Evolutionary conservation across 1,140 invertebrate species (phyloP).

Genomic region (Brachionus rubens): DNA sequence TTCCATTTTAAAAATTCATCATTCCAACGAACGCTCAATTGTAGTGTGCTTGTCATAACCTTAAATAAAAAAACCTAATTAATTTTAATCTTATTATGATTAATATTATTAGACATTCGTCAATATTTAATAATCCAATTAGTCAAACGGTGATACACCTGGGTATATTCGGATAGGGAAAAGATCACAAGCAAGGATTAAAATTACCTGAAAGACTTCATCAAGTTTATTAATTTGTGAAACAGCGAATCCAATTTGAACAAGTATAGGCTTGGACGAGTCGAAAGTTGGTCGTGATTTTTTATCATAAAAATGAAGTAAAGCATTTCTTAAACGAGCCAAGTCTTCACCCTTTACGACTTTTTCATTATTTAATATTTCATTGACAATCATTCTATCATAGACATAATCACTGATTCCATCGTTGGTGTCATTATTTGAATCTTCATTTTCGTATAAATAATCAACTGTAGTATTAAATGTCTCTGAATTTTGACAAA

Average conservation of each 20-base stretch:
- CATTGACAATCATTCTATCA: not conserved
- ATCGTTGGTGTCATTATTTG: no score
- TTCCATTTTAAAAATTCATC: constrained; percentile 42
- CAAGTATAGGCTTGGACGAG: not conserved
- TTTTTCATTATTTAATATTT: not conserved
- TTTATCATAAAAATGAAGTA: constrained; percentile 22
- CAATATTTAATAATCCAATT: no score
- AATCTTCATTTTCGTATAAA: no score
- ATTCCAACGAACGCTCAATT: not conserved
- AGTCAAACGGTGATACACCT: no score
- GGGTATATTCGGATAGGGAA: no score
- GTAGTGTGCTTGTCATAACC: constrained; percentile 36
- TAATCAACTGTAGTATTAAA: no score
- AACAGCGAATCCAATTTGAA: not conserved
- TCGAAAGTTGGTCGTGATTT: not conserved
- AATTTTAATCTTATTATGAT: no score
- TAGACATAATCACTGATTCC: not conserved
- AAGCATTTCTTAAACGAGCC: not conserved
- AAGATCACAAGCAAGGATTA: no score
- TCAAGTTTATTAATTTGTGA: constrained; percentile 15
- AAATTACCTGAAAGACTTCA: constrained; percentile 28
- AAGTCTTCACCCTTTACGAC: not conserved
- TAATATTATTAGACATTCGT: no score
- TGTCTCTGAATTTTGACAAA: no score
- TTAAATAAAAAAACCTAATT: not conserved